Percentiles rank a stretch among this genome's conserved stretches.
phyloP scores from a whole-genome alignment of 2,888 invertebrate species.

The Zaprionus bogoriensis region DNA sequence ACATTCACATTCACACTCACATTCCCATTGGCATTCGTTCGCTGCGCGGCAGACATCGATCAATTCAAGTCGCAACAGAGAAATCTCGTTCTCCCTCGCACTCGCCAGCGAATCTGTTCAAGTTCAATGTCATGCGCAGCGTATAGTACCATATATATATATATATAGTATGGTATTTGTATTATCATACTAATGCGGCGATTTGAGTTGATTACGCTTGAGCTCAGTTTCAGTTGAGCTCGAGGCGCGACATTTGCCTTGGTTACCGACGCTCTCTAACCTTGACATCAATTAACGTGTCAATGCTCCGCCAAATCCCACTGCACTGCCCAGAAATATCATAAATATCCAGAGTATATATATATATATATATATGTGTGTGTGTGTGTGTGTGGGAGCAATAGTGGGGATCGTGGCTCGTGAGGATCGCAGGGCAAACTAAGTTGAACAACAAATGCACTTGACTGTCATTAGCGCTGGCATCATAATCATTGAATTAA shows the following conservation, averaged over 20 bases:
- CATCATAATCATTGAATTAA: slow-evolving; percentile 77
- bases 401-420: background rate
- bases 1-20: slow-evolving; percentile 23
- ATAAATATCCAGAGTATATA: background rate
- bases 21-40: background rate
- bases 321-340: slow-evolving; percentile 29
- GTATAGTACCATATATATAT: background rate
- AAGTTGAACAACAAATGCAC: slow-evolving; percentile 47
- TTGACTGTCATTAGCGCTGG: slow-evolving; percentile 71
- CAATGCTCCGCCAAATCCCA: slow-evolving; percentile 66
- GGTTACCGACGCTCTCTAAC: slow-evolving; percentile 53
- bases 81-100: background rate
- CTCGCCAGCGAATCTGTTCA: slow-evolving; percentile 42
- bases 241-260: too few species aligned
- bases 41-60: slow-evolving; percentile 3
- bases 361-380: too few species aligned
- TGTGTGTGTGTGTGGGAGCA: background rate
- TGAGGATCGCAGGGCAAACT: background rate
- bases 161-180: slow-evolving; percentile 24
- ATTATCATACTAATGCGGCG: slow-evolving; percentile 46
- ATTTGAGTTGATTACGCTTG: slow-evolving; percentile 38
- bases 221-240: too few species aligned
- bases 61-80: slow-evolving; percentile 16
- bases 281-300: slow-evolving; percentile 80
- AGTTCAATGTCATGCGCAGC: slow-evolving; percentile 64